Conservation (phyloP, 2,888 invertebrate genomes). For the Limnephilus lunatus region DNA sequence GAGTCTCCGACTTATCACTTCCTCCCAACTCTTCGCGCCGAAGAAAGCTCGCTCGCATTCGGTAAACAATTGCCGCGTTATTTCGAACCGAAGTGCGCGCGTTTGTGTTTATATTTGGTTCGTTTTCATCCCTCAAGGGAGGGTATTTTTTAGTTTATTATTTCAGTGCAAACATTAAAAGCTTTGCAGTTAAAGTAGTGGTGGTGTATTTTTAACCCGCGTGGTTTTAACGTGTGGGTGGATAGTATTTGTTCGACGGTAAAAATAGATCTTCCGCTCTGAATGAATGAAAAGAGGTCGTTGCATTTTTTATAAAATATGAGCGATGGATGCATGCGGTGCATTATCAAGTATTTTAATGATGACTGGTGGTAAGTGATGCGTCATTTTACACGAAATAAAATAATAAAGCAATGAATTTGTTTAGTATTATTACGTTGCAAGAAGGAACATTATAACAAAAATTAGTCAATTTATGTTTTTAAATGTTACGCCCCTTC, state of each 20-base stretch:
- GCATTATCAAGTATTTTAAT: neutral
- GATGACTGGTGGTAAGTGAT: constrained; percentile 2
- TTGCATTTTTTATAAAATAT: constrained; percentile 34
- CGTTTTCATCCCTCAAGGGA: neutral
- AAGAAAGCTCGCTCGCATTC: neutral
- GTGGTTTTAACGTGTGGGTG: constrained; percentile 31
- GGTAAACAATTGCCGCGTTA: constrained; percentile 18
- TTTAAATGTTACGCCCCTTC: neutral
- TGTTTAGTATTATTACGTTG: neutral
- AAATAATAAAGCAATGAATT: neutral
- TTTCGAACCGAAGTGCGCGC: neutral
- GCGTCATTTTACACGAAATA: neutral
- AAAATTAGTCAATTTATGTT: neutral
- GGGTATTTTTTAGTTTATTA: neutral
- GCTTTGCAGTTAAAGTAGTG: constrained; percentile 18
- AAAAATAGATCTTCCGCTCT: constrained; percentile 37
- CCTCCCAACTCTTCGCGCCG: neutral
- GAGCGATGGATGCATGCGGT: neutral
- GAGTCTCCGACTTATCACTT: constrained; percentile 5
- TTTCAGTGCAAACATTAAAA: constrained; percentile 34
- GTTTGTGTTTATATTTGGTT: constrained; percentile 3
- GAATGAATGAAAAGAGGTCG: constrained; percentile 35
- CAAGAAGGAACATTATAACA: neutral
- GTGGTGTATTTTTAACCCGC: constrained; percentile 29
- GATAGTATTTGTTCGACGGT: constrained; percentile 22